These are phyloP conservation scores for Resseliella maxima DNA, from an alignment of 2,888 invertebrate genomes.

Conservation along the genomic window DNA sequence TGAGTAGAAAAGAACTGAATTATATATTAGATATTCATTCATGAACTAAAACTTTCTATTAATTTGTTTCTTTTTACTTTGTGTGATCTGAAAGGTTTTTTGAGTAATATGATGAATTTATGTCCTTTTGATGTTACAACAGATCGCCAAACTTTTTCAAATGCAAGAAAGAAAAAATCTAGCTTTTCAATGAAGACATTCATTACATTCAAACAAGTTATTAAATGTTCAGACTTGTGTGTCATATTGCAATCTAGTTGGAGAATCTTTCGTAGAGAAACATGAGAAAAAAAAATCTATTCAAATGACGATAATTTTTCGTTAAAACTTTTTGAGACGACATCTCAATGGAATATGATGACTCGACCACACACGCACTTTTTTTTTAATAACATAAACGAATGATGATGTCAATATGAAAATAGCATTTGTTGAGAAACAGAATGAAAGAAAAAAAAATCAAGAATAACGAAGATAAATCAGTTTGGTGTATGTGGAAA, in stretches of 20 bases:
- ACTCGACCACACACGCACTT: not conserved
- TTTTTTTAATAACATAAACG: not conserved
- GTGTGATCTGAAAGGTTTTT: not conserved
- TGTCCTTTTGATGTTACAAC: not conserved
- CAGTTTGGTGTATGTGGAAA: conserved; percentile 4
- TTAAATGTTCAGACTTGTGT: not conserved
- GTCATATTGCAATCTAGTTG: not conserved
- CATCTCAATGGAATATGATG: not conserved
- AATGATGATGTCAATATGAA: conserved; percentile 14
- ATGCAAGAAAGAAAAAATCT: not conserved
- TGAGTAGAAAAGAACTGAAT: not conserved
- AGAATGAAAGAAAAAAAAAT: not conserved
- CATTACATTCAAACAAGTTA: conserved; percentile 1
- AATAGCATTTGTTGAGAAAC: not conserved
- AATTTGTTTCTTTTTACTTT: not conserved
- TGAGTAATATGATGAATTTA: not conserved
- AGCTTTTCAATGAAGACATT: not conserved
- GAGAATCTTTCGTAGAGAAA: not conserved
- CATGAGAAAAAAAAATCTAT: not conserved
- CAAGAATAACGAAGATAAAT: conserved; percentile 1
- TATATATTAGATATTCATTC: conserved; percentile 6
- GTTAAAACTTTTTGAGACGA: not conserved
- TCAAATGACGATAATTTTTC: conserved; percentile 10
- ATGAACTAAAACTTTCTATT: not conserved
- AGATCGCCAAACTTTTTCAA: not conserved